Base-by-base conservation (phyloP, 2,113 vertebrate genomes). In the Echinops telfairi region DNA sequence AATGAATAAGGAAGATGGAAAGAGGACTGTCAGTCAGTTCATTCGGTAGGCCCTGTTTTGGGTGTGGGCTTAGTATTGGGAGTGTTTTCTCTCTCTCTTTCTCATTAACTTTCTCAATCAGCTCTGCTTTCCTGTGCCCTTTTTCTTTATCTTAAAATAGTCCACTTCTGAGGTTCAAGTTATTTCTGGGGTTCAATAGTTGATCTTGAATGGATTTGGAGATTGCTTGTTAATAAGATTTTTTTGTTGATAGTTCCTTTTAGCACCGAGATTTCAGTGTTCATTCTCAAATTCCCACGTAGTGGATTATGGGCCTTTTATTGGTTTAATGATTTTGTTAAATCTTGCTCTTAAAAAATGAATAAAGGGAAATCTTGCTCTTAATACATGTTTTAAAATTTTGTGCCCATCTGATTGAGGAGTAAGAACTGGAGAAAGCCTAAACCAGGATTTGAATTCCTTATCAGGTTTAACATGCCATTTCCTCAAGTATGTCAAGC, bases 231-330 rank as follows among this genome's bases (percentile, higher is more conserved):
- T 93, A 40, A 43, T 96, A 29, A 19, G 53, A 88, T 31, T 53
- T 94, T 96, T 92, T 96, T 64, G 64, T 84, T 91, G 80, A 66
- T 62, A 3, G 88, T 70, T 93, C 94, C 6, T 70, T 97, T 94
- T 95, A 94, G 60, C 71, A 94, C 90, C 38, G 60, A 89, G 58
- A 91, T 88, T 29, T 94, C 79, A 80, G 16, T 95, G n/a, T 84
- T 75, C 81, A 93, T 95, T 96, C 4, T 95, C 12, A 83, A 27
- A 83, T 38, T 53, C 53, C 27, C 78, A 31, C 16, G 0, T 80
- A 93, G 25, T 9, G 84, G 71, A 31, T 71, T 71, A 36, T 22
- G 7, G n/a, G 19, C 8, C 36, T 71, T 71, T 71, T 73, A 16
- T 68, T 68, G 31, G 3, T 66, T 25, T 66, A 25, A 62, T 19